Evolutionary conservation across 2,888 invertebrate genomes (phyloP).

Genomic region (Diadegma fenestrale): DNA sequence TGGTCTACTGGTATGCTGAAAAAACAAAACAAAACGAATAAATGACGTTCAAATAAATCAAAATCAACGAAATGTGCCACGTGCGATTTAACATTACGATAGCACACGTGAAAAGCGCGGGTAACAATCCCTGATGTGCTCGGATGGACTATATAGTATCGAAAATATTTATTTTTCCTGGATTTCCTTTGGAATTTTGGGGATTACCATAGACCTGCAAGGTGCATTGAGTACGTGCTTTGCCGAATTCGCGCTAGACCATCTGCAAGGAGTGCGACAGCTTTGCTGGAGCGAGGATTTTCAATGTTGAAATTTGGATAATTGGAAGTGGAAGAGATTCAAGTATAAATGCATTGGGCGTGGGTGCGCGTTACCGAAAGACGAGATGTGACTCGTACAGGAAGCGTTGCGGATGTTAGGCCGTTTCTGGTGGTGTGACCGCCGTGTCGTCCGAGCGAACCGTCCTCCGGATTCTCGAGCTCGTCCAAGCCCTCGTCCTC

Average conservation of each 20-base stretch:
- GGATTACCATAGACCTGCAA: conserved; percentile 30
- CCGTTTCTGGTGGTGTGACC: conserved; percentile 82
- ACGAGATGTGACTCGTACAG: conserved; percentile 83
- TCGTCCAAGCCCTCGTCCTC: conserved; percentile 83
- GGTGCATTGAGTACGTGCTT: conserved; percentile 51
- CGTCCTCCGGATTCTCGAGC: conserved; percentile 83
- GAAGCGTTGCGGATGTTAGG: conserved; percentile 83
- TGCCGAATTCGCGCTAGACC: conserved; percentile 33
- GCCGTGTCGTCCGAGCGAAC: conserved; percentile 79
- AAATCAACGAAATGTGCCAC: conserved; percentile 48
- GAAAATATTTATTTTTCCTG: not conserved
- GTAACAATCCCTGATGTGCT: no score
- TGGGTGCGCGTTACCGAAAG: conserved; percentile 80
- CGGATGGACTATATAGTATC: no score
- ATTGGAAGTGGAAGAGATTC: conserved; percentile 6
- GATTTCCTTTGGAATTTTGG: conserved; percentile 1
- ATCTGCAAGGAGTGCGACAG: conserved; percentile 58
- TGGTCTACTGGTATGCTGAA: conserved; percentile 83
- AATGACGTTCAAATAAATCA: conserved; percentile 24
- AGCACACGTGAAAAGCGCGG: conserved; percentile 62
- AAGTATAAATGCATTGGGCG: conserved; percentile 45
- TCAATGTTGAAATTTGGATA: not conserved
- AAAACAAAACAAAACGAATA: conserved; percentile 66
- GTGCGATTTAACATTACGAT: conserved; percentile 64
- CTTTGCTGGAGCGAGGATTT: conserved; percentile 44